Evolutionary conservation across 2,888 invertebrate genomes (phyloP).

Genomic region (Callimorpha dominula): DNA sequence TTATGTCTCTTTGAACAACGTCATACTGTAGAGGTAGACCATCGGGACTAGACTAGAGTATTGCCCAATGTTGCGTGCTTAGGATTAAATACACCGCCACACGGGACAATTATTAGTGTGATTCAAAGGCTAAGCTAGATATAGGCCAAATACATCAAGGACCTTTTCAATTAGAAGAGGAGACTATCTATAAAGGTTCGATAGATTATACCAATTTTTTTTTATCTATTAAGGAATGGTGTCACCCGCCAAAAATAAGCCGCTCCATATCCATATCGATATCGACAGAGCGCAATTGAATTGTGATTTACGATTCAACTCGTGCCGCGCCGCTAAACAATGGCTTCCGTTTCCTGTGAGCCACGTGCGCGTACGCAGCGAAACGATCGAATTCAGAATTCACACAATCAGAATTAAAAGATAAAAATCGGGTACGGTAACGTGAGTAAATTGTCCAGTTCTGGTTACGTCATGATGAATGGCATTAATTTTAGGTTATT

Average conservation of each 20-base stretch:
- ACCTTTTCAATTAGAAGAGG: no score
- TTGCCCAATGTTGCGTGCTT: no score
- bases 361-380: constrained; percentile 67
- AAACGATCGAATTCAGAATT: constrained; percentile 42
- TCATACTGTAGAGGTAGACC: no score
- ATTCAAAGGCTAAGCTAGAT: no score
- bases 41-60: no score
- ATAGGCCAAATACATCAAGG: no score
- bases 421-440: constrained; percentile 35
- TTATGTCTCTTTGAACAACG: no score
- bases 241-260: constrained; percentile 34
- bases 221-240: constrained; percentile 42
- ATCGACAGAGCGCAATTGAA: constrained; percentile 58
- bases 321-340: constrained; percentile 68
- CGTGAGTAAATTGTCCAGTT: constrained; percentile 17
- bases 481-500: constrained; percentile 7
- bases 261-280: constrained; percentile 26
- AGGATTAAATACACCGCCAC: no score
- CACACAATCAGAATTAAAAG: constrained; percentile 31
- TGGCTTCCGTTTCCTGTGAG: constrained; percentile 80
- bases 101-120: no score
- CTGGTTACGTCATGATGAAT: constrained; percentile 10
- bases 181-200: no score
- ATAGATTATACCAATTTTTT: not conserved
- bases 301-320: constrained; percentile 71